Evolutionary conservation across 2,797 vertebrate species (phyloP), one percentile per base, ranked within the genome.

Genomic region (Steatocranus sp.): DNA sequence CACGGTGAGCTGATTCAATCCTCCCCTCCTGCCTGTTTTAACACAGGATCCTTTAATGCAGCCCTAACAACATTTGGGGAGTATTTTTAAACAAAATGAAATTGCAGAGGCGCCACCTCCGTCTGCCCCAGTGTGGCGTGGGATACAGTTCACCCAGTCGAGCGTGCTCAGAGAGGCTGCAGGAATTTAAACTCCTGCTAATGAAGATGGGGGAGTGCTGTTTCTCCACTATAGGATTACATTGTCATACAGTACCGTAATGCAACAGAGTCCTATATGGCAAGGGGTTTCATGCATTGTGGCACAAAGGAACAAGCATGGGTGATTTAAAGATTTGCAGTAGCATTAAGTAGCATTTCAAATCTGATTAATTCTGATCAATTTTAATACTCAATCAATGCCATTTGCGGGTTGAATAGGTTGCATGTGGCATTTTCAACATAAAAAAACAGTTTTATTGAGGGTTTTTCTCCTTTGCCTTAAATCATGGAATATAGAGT

Each of bases 11-110:
- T 96, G 92, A 96, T 96, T 97, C 96, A 95, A 96, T 97, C 96
- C 96, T 94, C 92, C 93, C 94, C 93, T 94, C 56, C 95, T 93
- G 93, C 96, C 91, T 97, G 96, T 98, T 98, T 98, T 97, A 97
- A 97, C 96, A 96, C 96, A 97, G 96, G 96, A 97, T 89, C 96
- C 94, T 96, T 97, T 99, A 99, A 99, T 98, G 97, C 96, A 98
- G 93, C 95, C 95, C 95, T 97, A 99, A 99, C 98, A 96, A 96
- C 97, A 97, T 99, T 99, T 98, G 96, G 95, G 97, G 96, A 96
- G 96, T 98, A 98, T 98, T 98, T 99, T 98, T 98, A 97, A 97
- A 97, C 97, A 93, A 97, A 98, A 99, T 99, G 97, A 97, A 98
- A 99, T 99, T 98, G 97, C 93, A 50, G 85, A 96, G 98, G 97